Evolutionary conservation across 2,113 vertebrate species (phyloP), one percentile per base, ranked within the genome.

Genomic region (Phainopepla nitens): DNA sequence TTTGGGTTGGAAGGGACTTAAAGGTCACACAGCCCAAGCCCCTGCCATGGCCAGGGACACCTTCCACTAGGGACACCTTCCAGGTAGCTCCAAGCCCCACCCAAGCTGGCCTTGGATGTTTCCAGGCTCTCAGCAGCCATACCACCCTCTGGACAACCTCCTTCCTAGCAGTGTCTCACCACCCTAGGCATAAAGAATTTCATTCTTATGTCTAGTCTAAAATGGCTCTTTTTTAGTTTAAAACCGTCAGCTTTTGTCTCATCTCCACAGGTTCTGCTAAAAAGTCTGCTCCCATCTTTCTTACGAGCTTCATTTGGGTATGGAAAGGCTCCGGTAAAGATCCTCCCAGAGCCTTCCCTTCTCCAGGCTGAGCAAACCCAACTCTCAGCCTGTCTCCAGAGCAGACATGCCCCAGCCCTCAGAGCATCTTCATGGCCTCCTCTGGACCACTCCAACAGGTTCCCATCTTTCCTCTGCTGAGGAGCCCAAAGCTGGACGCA

Each of bases 131-230:
- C 8, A 4, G 15, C 28, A 50, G 11, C 14, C 15, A 6, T 3
- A 9, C 7, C 41, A 25, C 2, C 24, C 35, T 29, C 35, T 49
- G 31, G 44, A 4, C 17, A 86, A 7, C 58, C 27, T 42, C 22
- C 10, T 22, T 41, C 50, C 42, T 24, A 65, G 44, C n/a, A n/a
- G 23, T 11, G n/a, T 47, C 42, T 57, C 31, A 53, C 42, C 42
- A 17, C 5, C 5, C 20, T 42, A 29, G 27, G 8, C 1, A 19
- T 11, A 31, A 72, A 61, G 25, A 5, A 5, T 5, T 0, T 61
- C 11, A 36, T 65, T 35, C 24, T 56, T 45, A 11, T 69, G 6
- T 31, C 12, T 8, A 16, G 36, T 31, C 35, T 68, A 7, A 72
- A 51, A 28, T 9, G 35, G 3, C 19, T 10, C 33, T 56, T 28